phyloP scores from a whole-genome alignment of 2,113 vertebrate genomes.

The Arothron firmamentum region DNA sequence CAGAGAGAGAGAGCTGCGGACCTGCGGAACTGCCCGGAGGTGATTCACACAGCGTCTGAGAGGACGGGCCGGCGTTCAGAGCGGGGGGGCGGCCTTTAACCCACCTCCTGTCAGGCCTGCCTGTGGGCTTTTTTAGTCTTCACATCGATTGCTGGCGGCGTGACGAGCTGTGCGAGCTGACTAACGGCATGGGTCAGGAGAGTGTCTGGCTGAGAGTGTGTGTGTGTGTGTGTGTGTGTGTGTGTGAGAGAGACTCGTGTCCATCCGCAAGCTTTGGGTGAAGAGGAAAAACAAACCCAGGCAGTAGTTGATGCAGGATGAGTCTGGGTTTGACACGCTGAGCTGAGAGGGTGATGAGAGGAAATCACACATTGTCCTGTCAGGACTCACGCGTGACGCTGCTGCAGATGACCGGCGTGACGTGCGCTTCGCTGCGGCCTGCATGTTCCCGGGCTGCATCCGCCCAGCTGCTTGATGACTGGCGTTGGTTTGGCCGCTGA shows the following conservation, averaged over 20 bases:
- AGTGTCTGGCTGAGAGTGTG: no score
- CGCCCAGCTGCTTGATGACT: not conserved
- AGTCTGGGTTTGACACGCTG: no score
- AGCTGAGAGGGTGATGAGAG: no score
- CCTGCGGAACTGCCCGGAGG: constrained; percentile 84
- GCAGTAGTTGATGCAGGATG: no score
- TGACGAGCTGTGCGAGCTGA: constrained; percentile 8
- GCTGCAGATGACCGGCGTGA: not conserved
- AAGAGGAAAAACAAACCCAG: not conserved
- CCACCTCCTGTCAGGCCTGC: not conserved
- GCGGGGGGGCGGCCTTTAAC: no score
- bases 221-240: no score
- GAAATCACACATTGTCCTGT: not conserved
- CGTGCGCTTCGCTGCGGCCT: not conserved
- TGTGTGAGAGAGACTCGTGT: not conserved
- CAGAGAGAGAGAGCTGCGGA: constrained; percentile 79
- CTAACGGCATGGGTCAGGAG: constrained; percentile 33
- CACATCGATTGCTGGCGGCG: constrained; percentile 13
- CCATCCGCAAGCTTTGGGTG: constrained; percentile 15
- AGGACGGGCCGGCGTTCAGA: not conserved
- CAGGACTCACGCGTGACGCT: not conserved
- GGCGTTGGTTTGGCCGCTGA: not conserved
- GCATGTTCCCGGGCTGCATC: not conserved
- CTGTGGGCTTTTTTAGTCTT: constrained; percentile 13
- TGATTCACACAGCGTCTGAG: constrained; percentile 43